Base-by-base conservation (phyloP, 2,113 vertebrate species). In the Zosterops lateralis region DNA sequence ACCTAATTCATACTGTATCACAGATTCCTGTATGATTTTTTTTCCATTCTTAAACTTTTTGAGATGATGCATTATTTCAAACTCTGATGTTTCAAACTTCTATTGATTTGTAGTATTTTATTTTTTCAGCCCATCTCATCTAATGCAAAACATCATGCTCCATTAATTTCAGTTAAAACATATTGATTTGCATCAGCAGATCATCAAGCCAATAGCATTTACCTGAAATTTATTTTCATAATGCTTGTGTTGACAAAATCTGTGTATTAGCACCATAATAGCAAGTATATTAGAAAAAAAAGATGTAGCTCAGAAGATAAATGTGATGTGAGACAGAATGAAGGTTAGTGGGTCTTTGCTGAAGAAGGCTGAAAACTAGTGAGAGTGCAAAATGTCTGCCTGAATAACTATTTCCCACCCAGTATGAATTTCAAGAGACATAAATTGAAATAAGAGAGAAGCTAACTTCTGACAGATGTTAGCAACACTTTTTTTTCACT, bases 401-500 rank as follows among this genome's bases (percentile, higher is more conserved):
- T 80, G 79, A 90, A 76, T 66, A 22, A 70, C 47, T 45, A 18
- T 87, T 97, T 97, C 81, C n/a, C 78, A 75, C 56, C 81, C 78
- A 85, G 45, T 92, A 95, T 93, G 73, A 96, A 95, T 91, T 94
- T 80, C 84, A 95, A 92, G 71, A 93, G 68, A 95, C n/a, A 42
- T 86, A 95, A 97, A 96, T 70, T 96, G 94, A 95, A 97, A 91
- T 90, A 94, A 77, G 96, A 94, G 91, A 89, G 85, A 96, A 95
- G 86, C 42, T 78, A 96, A 94, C 65, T 82, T 90, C 71, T 4
- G 5, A 79, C 97, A 98, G 98, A 98, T 98, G 97, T 97, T 97
- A 85, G 77, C 51, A 95, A 91, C 93, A 78, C 78, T 95, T 96
- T 91, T 91, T 91, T 95, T 81, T 73, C 75, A 81, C 88, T 97